A percentile compares a stretch with the other conserved stretches of the same genome.
Evolutionary conservation across 2,888 invertebrate species (phyloP).

Genomic region (Dynastes grantii): DNA sequence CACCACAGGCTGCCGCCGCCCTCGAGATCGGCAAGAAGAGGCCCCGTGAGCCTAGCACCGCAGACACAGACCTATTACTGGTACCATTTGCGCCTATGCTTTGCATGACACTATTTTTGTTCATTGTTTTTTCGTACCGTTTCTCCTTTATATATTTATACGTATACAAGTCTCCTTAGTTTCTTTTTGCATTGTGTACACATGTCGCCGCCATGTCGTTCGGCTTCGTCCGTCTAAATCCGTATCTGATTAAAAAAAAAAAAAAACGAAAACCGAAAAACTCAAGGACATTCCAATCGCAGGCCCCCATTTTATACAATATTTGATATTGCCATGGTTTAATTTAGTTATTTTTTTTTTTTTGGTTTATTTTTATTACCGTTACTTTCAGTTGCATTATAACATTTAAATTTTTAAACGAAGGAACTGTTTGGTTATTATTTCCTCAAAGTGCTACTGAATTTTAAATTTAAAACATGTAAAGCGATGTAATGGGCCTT

Average conservation of each 20-base stretch:
- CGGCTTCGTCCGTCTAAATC: slow-evolving; percentile 1
- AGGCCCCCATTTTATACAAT: slow-evolving; percentile 8
- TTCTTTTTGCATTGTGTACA: slow-evolving; percentile 54
- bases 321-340: slow-evolving; percentile 10
- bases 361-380: background rate
- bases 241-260: background rate
- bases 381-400: slow-evolving; percentile 15
- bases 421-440: slow-evolving; percentile 40
- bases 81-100: slow-evolving; percentile 80
- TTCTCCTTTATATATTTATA: slow-evolving; percentile 16
- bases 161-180: background rate
- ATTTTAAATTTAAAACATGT: background rate
- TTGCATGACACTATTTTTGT: slow-evolving; percentile 75
- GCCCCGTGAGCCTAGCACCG: slow-evolving; percentile 83
- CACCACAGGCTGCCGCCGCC: slow-evolving; percentile 78
- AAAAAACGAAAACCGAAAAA: background rate
- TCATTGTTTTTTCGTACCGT: slow-evolving; percentile 38
- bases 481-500: slow-evolving; percentile 5
- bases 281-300: slow-evolving; percentile 32
- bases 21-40: slow-evolving; percentile 97
- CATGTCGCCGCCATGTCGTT: slow-evolving; percentile 45
- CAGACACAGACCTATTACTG: slow-evolving; percentile 94
- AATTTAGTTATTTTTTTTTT: background rate
- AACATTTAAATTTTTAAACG: background rate
- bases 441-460: slow-evolving; percentile 47